Conservation (phyloP, 64 coral and sea anemone species). For the Stylophora pistillata region DNA sequence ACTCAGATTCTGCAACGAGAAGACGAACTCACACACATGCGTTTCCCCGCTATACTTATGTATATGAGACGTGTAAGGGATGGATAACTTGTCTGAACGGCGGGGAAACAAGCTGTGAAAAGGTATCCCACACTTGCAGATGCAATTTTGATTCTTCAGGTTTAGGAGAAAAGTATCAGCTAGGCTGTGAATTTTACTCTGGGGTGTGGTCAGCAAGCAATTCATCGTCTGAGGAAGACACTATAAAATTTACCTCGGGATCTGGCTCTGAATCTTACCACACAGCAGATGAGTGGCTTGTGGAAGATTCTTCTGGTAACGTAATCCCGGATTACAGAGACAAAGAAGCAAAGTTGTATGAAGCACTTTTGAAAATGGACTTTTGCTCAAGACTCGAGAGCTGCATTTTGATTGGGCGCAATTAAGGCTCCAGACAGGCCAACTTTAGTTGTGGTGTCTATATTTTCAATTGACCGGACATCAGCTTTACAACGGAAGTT, state of each 20-base stretch:
- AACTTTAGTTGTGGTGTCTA: too few relatives aligned
- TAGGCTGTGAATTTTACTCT: neutral
- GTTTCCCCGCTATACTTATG: too few relatives aligned
- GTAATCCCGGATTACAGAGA: slow-evolving; percentile 37
- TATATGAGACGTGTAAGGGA: neutral
- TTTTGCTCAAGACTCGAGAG: neutral
- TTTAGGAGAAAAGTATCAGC: neutral
- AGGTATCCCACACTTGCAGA: neutral
- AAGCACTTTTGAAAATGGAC: slow-evolving; percentile 23
- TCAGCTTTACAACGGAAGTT: too few relatives aligned
- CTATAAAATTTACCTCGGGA: slow-evolving; percentile 1
- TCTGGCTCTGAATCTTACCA: neutral
- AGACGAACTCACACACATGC: neutral
- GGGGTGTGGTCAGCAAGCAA: neutral
- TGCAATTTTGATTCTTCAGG: neutral
- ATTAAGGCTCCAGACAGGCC: too few relatives aligned
- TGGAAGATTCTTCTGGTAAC: slow-evolving; percentile 8
- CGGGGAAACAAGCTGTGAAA: neutral
- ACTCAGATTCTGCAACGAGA: neutral
- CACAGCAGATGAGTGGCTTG: slow-evolving; percentile 14
- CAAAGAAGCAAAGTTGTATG: slow-evolving; percentile 22
- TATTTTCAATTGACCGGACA: too few relatives aligned
- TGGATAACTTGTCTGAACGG: slow-evolving; percentile 9
- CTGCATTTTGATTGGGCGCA: neutral
- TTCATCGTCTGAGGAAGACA: slow-evolving; percentile 10